Conservation (phyloP, 2,797 vertebrate genomes). For the Coreius guichenoti region DNA sequence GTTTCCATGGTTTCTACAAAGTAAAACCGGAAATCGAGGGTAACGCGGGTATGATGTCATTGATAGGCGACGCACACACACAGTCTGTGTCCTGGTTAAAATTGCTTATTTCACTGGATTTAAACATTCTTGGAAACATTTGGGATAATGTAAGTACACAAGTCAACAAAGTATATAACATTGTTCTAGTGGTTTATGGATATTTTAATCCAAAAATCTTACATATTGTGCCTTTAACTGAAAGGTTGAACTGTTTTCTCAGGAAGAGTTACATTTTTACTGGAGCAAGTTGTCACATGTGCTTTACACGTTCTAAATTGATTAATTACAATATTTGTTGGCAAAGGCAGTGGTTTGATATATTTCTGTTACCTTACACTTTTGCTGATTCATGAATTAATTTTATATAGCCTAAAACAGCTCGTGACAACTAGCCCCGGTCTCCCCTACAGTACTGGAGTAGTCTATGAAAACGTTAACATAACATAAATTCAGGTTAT, state of each 20-base stretch:
- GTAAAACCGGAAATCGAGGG: too few species aligned
- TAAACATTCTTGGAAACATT: too few species aligned
- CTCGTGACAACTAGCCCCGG: background rate
- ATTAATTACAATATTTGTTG: background rate
- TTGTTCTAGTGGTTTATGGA: too few species aligned
- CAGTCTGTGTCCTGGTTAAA: too few species aligned
- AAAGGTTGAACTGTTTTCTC: background rate
- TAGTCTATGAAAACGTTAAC: background rate
- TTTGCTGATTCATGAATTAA: background rate
- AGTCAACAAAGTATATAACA: too few species aligned
- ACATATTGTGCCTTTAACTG: background rate
- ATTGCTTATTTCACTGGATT: too few species aligned
- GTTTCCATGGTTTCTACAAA: too few species aligned
- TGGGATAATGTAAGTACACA: too few species aligned
- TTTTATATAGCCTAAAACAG: too few species aligned
- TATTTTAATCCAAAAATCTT: too few species aligned
- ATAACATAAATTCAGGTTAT: background rate
- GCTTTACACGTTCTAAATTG: background rate
- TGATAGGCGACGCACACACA: too few species aligned
- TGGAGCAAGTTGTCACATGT: background rate
- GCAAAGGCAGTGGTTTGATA: background rate
- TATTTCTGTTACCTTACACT: background rate
- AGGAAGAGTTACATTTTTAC: background rate
- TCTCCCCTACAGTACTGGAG: background rate
- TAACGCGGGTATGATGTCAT: too few species aligned